Evolutionary conservation across 2,888 invertebrate genomes (phyloP).

Genomic region (Agriopis marginaria): DNA sequence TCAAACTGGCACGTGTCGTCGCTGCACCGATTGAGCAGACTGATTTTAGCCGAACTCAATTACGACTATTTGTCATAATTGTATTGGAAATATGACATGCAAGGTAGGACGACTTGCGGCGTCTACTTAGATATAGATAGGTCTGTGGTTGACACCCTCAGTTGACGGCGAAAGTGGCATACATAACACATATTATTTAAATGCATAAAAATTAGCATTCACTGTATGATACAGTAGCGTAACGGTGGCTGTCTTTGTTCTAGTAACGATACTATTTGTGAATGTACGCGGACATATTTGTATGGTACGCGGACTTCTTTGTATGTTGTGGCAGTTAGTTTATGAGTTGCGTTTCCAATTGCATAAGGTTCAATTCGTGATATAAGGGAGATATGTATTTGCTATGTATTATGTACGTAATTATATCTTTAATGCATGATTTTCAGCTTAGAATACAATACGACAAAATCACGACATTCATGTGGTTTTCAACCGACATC

Average conservation of each 20-base stretch:
- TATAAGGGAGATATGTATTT: conserved; percentile 17
- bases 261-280: conserved; percentile 45
- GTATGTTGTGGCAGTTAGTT: conserved; percentile 44
- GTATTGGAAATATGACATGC: too few species aligned
- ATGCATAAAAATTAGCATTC: conserved; percentile 57
- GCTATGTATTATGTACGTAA: too few species aligned
- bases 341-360: conserved; percentile 37
- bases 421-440: too few species aligned
- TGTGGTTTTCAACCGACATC: too few species aligned
- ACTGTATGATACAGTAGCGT: conserved; percentile 52
- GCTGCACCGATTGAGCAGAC: too few species aligned
- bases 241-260: conserved; percentile 54
- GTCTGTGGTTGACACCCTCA: neutral
- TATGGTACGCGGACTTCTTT: conserved; percentile 36
- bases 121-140: too few species aligned
- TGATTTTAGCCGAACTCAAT: too few species aligned
- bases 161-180: conserved; percentile 52
- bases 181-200: conserved; percentile 38
- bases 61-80: too few species aligned
- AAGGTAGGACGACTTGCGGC: too few species aligned
- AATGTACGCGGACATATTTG: neutral
- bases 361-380: conserved; percentile 31
- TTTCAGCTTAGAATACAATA: too few species aligned
- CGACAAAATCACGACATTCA: too few species aligned
- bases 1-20: too few species aligned